These are phyloP conservation scores for Drosophila rellima DNA, from an alignment of 2,888 invertebrate species.

Conservation along the genomic window DNA sequence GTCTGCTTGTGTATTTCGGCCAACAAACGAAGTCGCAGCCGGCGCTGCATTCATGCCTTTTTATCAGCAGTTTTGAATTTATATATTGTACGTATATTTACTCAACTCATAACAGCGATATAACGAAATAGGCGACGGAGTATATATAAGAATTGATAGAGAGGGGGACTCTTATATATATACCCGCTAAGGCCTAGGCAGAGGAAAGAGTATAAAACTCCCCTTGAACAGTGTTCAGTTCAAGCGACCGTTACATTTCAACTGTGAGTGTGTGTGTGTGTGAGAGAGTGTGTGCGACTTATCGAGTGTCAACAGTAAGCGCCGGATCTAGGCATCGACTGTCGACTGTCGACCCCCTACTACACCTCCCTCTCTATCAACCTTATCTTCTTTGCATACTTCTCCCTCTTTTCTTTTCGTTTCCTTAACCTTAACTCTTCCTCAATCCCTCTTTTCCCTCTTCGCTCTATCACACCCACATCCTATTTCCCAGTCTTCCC, in stretches of 20 bases:
- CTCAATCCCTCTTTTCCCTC: no score
- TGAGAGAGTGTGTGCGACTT: conserved; percentile 33
- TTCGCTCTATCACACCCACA: no score
- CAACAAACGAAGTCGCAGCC: conserved; percentile 63
- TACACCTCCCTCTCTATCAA: background rate
- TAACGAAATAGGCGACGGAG: conserved; percentile 36
- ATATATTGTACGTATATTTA: conserved; percentile 27
- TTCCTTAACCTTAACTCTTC: no score
- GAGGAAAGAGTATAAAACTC: conserved; percentile 21
- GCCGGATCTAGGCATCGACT: conserved; percentile 4
- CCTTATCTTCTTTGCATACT: background rate
- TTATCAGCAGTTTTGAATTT: conserved; percentile 76
- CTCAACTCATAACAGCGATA: conserved; percentile 12
- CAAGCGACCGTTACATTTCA: conserved; percentile 70
- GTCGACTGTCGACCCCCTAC: background rate
- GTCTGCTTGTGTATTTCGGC: conserved; percentile 32
- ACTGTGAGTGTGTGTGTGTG: background rate
- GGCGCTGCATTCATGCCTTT: conserved; percentile 56
- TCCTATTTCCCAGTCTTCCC: no score
- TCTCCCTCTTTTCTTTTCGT: no score
- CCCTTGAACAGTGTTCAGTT: conserved; percentile 26
- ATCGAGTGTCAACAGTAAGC: conserved; percentile 48
- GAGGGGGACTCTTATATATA: conserved; percentile 4
- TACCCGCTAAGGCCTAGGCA: background rate
- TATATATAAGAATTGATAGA: conserved; percentile 25